Base-by-base conservation (phyloP, 2,888 invertebrate genomes). In the Cantharis rufa region DNA sequence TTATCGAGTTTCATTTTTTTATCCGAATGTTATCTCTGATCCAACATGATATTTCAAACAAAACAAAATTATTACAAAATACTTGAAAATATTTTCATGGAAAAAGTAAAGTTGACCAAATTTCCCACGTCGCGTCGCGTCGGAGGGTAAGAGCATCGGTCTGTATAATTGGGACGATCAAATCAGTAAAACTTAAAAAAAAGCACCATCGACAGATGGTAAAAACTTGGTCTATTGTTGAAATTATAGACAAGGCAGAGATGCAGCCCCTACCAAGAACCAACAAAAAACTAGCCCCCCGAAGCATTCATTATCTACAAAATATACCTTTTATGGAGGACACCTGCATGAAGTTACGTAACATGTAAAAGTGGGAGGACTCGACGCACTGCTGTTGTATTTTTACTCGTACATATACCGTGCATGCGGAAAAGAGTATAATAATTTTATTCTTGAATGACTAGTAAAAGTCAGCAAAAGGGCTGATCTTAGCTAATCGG, bases 271-370 rank as follows among this genome's bases (percentile, higher is more conserved):
- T n/a, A 13, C 64, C 24, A 66, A 66, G n/a, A 66, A 16, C 21
- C 64, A 21, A 66, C 64, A 66, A 66, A 66, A 66, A 66, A 66
- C 13, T n/a, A 21, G 15, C 18, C 64, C 18, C 64, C 64, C 21
- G 13, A 66, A 66, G 64, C 21, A 66, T 66, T 66, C 16, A 66
- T 66, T 66, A 66, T 66, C 64, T 66, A 66, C 28, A 71, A 32
- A 71, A 27, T 27, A 15, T 71, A 64, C 63, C 48, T 72, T 24
- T 62, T 62, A 66, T 66, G n/a, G 64, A 28, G n/a, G 64, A 73
- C 73, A 73, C 73, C 73, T 73, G 73, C 72, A 72, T 13, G 48
- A 69, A 28, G 69, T 69, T 73, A 73, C 61, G 48, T 66, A 69
- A 73, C 69, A n/a, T 15, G 21, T 61, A 21, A 62, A 21, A 69